Percentiles rank a stretch among this genome's conserved stretches.
Evolutionary conservation across 2,888 invertebrate genomes (phyloP).

Genomic region (Escarpia spicata): DNA sequence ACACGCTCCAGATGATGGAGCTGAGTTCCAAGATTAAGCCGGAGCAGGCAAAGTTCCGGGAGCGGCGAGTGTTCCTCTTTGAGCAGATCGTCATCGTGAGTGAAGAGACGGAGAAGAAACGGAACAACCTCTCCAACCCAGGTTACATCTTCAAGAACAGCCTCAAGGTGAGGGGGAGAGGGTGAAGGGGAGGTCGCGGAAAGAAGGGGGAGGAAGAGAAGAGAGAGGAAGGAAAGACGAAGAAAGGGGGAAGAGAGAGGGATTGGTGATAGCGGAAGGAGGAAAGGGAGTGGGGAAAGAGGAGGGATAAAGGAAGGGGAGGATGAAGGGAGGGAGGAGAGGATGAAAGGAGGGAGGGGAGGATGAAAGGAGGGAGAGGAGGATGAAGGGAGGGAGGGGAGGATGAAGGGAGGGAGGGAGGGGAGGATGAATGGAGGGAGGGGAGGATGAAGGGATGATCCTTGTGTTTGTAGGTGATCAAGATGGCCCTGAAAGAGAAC

Average conservation of each 20-base stretch:
- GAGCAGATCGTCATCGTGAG: conserved; percentile 94
- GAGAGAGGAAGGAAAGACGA: too few relatives aligned
- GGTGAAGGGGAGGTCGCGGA: neutral
- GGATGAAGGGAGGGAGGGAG: too few relatives aligned
- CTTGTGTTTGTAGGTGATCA: conserved; percentile 83
- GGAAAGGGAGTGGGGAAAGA: neutral
- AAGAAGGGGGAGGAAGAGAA: too few relatives aligned
- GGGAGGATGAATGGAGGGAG: neutral
- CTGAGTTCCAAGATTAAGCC: conserved; percentile 46
- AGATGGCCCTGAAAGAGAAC: too few relatives aligned
- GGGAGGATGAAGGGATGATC: too few relatives aligned
- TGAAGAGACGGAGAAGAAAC: conserved; percentile 88
- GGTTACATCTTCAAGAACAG: conserved; percentile 95
- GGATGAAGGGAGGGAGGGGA: too few relatives aligned
- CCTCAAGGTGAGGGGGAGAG: conserved; percentile 73
- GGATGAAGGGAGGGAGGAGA: neutral
- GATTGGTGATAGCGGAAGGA: neutral
- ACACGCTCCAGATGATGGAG: conserved; percentile 65
- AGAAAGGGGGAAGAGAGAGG: too few relatives aligned
- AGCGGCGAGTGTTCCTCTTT: conserved; percentile 95
- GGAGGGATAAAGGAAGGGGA: neutral
- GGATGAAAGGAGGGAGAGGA: neutral
- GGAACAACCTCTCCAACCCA: conserved; percentile 87
- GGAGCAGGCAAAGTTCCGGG: conserved; percentile 74
- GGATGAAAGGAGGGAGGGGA: neutral